These are phyloP conservation scores for Drymonia ruficornis DNA, from an alignment of 2,888 invertebrate genomes.

Conservation along the genomic window DNA sequence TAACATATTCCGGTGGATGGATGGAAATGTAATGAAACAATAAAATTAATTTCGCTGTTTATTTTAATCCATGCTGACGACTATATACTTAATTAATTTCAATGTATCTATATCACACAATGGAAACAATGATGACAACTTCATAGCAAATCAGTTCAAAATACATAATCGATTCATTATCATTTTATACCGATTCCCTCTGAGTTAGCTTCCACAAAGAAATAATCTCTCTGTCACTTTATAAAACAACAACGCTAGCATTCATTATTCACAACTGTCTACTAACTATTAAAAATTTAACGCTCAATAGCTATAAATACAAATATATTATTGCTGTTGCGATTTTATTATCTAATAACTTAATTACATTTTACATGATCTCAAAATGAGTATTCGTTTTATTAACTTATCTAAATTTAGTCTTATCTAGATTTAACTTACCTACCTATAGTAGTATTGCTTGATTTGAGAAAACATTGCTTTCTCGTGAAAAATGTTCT, in stretches of 20 bases:
- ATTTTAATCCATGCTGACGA: slow-evolving; percentile 80
- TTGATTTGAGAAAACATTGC: slow-evolving; percentile 77
- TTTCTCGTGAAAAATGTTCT: slow-evolving; percentile 70
- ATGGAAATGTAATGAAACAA: slow-evolving; percentile 12
- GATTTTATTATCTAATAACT: slow-evolving; percentile 56
- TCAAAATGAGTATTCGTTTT: slow-evolving; percentile 80
- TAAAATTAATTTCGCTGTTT: slow-evolving; percentile 67
- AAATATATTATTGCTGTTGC: slow-evolving; percentile 85
- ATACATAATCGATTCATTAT: slow-evolving; percentile 22
- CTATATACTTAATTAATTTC: slow-evolving; percentile 77
- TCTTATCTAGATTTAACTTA: slow-evolving; percentile 62
- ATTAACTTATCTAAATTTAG: slow-evolving; percentile 68
- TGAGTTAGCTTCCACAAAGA: slow-evolving; percentile 56
- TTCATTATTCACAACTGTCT: slow-evolving; percentile 78
- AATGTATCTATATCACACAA: slow-evolving; percentile 82
- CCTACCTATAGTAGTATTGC: slow-evolving; percentile 78
- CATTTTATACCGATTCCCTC: slow-evolving; percentile 36
- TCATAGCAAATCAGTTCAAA: slow-evolving; percentile 48
- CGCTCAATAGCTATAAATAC: slow-evolving; percentile 84
- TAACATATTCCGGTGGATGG: too few species aligned
- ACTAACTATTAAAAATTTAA: slow-evolving; percentile 81
- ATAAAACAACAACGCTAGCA: slow-evolving; percentile 78
- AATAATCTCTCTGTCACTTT: slow-evolving; percentile 69
- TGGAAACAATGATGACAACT: slow-evolving; percentile 66
- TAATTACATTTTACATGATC: slow-evolving; percentile 76